Conservation (phyloP, 2,113 vertebrate species). For the Rhynchomys soricoides region DNA sequence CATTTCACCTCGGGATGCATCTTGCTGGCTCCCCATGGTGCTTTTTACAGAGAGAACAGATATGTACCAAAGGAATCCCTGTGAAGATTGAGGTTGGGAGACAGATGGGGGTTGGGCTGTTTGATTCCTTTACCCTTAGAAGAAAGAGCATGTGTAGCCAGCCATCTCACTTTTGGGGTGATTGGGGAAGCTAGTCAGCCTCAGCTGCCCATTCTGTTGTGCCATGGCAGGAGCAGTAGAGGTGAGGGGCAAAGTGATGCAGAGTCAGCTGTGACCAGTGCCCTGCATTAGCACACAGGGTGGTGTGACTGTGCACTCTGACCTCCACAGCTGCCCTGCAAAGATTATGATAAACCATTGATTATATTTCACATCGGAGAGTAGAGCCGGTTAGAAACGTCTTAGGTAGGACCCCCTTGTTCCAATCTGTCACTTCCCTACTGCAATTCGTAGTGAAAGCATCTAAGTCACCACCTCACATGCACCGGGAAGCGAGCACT, state of each 20-base stretch:
- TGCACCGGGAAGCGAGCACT: fast-evolving
- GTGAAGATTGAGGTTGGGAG: neutral
- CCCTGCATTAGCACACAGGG: neutral
- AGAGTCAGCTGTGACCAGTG: neutral
- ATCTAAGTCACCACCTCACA: neutral
- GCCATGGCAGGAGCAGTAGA: neutral
- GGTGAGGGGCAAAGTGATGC: neutral
- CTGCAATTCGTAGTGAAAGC: too few relatives aligned
- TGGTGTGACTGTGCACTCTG: neutral
- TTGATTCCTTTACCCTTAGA: neutral
- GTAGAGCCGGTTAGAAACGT: neutral
- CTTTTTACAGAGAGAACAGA: neutral
- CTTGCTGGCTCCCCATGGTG: neutral
- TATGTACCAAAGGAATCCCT: neutral
- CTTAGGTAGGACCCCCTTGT: neutral
- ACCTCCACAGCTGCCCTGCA: neutral
- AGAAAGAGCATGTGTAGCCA: neutral
- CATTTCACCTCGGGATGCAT: neutral
- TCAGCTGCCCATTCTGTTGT: neutral
- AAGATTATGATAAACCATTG: neutral
- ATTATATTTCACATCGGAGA: neutral
- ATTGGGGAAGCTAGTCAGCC: neutral
- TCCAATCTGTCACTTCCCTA: neutral
- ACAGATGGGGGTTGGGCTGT: neutral
- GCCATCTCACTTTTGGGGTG: neutral